A percentile compares a stretch with the other conserved stretches of the same genome.
phyloP scores from a whole-genome alignment of 2,113 vertebrate genomes.

The Siniperca chuatsi region DNA sequence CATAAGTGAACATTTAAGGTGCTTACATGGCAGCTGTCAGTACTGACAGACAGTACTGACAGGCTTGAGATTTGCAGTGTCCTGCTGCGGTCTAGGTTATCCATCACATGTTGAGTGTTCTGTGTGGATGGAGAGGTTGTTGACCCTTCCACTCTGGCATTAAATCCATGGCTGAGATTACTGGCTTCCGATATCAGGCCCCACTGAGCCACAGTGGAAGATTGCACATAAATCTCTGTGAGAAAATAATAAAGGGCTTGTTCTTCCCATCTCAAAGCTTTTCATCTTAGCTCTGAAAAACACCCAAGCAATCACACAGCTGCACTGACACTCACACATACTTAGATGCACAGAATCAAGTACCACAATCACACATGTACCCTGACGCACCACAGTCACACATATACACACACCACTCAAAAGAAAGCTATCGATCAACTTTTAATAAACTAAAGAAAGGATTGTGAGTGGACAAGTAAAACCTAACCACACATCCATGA shows the following conservation, averaged over 20 bases:
- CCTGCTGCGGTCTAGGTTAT: conserved; percentile 7
- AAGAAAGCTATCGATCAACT: background rate
- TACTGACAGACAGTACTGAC: background rate
- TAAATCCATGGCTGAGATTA: conserved; percentile 70
- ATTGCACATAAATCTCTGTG: conserved; percentile 72
- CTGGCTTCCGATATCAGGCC: conserved; percentile 47
- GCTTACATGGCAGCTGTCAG: background rate
- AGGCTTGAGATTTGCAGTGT: background rate
- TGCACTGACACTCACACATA: background rate
- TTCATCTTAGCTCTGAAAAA: conserved; percentile 54
- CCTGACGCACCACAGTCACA: conserved; percentile 4
- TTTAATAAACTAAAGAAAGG: background rate
- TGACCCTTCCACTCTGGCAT: conserved; percentile 51
- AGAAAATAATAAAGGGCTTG: conserved; percentile 67
- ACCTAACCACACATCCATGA: background rate
- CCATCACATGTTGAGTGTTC: conserved; percentile 27
- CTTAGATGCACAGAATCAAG: background rate
- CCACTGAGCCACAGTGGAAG: conserved; percentile 56
- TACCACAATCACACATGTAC: background rate
- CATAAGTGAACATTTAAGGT: background rate
- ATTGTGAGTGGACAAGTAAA: conserved; percentile 12
- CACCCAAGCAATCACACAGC: conserved; percentile 46
- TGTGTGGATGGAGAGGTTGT: conserved; percentile 42
- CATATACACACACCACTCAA: background rate
- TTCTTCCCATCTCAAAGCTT: conserved; percentile 57